A percentile compares a stretch with the other conserved stretches of the same genome.
Conservation (phyloP, 2,113 vertebrate species). For the Chinchilla lanigera region DNA sequence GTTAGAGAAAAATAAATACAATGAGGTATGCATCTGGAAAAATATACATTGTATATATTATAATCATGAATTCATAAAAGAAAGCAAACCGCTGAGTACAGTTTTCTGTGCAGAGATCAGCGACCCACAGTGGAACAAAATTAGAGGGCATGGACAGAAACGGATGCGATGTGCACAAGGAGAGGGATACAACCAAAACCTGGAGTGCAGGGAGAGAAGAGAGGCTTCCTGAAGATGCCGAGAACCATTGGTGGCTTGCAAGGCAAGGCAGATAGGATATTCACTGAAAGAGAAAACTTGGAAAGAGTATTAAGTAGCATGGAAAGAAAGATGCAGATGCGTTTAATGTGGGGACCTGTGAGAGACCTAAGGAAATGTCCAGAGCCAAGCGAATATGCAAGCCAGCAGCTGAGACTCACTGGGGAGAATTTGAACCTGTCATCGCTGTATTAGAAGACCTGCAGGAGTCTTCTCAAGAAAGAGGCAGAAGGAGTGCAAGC, state of each 20-base stretch:
- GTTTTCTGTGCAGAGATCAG: not conserved
- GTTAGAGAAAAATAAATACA: not conserved
- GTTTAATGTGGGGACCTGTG: not conserved
- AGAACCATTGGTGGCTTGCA: not conserved
- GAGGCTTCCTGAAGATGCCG: not conserved
- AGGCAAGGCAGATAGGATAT: not conserved
- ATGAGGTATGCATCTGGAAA: not conserved
- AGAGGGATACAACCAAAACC: not conserved
- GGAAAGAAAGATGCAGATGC: not conserved
- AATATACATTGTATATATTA: not conserved
- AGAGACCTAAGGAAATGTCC: not conserved
- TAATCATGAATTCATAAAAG: not conserved
- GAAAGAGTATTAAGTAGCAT: not conserved
- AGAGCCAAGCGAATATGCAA: not conserved
- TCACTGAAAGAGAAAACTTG: not conserved
- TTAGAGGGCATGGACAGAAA: not conserved
- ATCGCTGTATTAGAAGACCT: not conserved
- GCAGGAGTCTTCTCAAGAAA: not conserved
- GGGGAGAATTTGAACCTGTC: not conserved
- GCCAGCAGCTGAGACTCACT: not conserved
- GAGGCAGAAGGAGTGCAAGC: not conserved
- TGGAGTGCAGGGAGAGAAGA: not conserved
- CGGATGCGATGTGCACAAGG: not conserved
- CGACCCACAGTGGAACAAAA: not conserved
- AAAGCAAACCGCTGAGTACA: not conserved